phyloP scores from a whole-genome alignment of 2,888 invertebrate genomes.

The Netelia inedita region DNA sequence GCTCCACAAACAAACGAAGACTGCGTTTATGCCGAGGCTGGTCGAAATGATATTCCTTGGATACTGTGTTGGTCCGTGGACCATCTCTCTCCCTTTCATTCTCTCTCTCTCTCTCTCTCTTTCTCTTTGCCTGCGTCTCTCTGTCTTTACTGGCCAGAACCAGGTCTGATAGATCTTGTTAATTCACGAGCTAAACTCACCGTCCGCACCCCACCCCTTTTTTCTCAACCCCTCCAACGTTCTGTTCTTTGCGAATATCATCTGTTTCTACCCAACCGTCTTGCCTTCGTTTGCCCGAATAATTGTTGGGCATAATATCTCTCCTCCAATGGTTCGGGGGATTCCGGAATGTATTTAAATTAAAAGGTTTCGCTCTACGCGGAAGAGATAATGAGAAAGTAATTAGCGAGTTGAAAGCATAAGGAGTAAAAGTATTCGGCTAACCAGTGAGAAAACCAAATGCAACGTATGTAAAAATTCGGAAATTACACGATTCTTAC shows the following conservation, averaged over 20 bases:
- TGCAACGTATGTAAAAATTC: not conserved
- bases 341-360: constrained; percentile 73
- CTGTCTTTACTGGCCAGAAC: constrained; percentile 49
- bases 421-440: constrained; percentile 4
- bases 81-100: constrained; percentile 20
- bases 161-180: constrained; percentile 79
- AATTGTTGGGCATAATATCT: constrained; percentile 76
- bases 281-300: constrained; percentile 70
- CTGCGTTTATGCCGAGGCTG: constrained; percentile 76
- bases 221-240: constrained; percentile 2
- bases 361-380: constrained; percentile 75
- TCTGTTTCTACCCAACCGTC: constrained; percentile 22
- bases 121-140: not conserved
- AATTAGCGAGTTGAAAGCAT: constrained; percentile 70
- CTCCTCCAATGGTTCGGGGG: constrained; percentile 46
- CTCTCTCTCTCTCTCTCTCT: constrained; percentile 6
- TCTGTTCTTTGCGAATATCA: constrained; percentile 22
- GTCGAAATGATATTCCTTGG: constrained; percentile 76
- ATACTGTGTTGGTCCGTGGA: constrained; percentile 19
- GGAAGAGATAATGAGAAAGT: constrained; percentile 64
- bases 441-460: not conserved
- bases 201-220: constrained; percentile 67
- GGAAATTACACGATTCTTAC: too few relatives aligned
- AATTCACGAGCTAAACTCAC: constrained; percentile 78
- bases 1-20: constrained; percentile 78